These are phyloP conservation scores for Amphiprion clarkii DNA, from an alignment of 2,797 vertebrate genomes.

Conservation along the genomic window DNA sequence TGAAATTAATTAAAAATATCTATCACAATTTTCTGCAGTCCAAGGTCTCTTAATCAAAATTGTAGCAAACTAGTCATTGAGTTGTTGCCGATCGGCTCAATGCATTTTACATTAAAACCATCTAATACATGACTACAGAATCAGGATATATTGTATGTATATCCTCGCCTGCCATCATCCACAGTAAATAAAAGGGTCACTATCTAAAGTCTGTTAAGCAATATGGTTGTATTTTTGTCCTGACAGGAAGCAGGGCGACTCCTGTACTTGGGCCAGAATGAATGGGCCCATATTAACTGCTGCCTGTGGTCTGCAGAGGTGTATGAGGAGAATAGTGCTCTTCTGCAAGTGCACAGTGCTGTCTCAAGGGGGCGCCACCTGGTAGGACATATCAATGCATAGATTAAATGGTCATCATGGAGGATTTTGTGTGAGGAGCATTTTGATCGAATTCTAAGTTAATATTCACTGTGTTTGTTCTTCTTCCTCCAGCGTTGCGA, in stretches of 20 bases:
- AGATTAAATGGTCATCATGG: not conserved
- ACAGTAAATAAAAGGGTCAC: too few species aligned
- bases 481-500: conserved; percentile 89
- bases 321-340: conserved; percentile 91
- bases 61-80: too few species aligned
- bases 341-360: conserved; percentile 92
- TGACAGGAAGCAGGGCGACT: conserved; percentile 90
- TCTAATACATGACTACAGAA: too few species aligned
- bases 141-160: too few species aligned
- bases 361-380: conserved; percentile 92
- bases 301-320: conserved; percentile 97
- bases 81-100: too few species aligned
- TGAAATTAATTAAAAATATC: too few species aligned
- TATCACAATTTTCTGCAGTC: too few species aligned
- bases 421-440: not conserved
- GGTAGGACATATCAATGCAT: conserved; percentile 75
- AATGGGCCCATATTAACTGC: conserved; percentile 96
- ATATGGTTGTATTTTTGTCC: not conserved
- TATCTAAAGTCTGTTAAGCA: not conserved
- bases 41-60: too few species aligned
- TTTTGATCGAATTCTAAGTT: not conserved
- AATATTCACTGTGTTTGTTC: not conserved
- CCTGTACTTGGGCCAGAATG: conserved; percentile 93
- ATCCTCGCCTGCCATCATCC: too few species aligned
- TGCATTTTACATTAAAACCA: too few species aligned